Evolutionary conservation across 2,888 invertebrate genomes (phyloP), one percentile per base, ranked within the genome.

Genomic region (Conops quadrifasciatus): DNA sequence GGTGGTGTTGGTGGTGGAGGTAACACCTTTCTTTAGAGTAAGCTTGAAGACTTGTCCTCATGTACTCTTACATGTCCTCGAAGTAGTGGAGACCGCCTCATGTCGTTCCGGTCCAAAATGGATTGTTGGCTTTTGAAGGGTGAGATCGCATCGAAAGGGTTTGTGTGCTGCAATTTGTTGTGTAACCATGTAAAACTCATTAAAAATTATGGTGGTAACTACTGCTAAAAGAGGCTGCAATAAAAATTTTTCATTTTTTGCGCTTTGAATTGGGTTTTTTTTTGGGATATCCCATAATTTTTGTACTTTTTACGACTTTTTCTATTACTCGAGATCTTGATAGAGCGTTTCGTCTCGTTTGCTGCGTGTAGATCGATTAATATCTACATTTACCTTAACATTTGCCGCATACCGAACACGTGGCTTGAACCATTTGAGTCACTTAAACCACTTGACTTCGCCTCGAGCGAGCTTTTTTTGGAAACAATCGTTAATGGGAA

Each of bases 221-320:
- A n/a, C 47, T 64, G 36, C 21, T 16, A 47, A 26, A 26, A 64
- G 64, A 49, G 45, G 53, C 43, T 64, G n/a, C 36, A 66, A 66
- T 66, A 43, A 66, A 66, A 66, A 36, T 30, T 43, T 51, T 51
- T 71, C 51, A 16, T 60, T 28, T 3, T 60, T 36, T 82, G 82
- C 83, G 79, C 81, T 81, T 82, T 82, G 79, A 80, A 81, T 81
- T 80, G 82, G 81, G 79, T 81, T 82, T 70, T 47, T 45, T 45
- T 45, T 16, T n/a, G 7, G 16, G 13, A 26, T 19, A 26, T 47
- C 4, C 24, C 45, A 15, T 24, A 5, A 26, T 21, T 64, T 64
- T 19, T 63, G 15, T 76, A 75, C 76, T 78, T 74, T 77, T 77
- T 53, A 69, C 16, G 58, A 56, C 36, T n/a, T 7, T 36, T 36